Percentiles rank a stretch among this genome's conserved stretches.
Evolutionary conservation across 2,888 invertebrate genomes (phyloP).

Genomic region (Cryptus viduatorius): DNA sequence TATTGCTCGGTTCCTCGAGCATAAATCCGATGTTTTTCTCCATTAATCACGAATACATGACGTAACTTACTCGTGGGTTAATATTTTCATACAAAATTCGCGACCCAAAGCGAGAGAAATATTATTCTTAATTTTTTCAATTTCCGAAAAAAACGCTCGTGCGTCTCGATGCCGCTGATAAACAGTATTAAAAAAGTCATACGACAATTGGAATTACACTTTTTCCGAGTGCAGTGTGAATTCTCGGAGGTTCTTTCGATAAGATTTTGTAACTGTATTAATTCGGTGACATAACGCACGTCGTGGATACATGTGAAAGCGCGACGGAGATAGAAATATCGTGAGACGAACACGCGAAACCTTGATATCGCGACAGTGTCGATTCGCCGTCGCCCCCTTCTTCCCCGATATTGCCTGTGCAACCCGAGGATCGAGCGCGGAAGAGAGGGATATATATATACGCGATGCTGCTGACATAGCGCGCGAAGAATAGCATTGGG

Average conservation of each 20-base stretch:
- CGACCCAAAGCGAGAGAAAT: too few species aligned
- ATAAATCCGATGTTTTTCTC: too few species aligned
- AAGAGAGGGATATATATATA: constrained; percentile 27
- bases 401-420: constrained; percentile 47
- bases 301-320: neutral
- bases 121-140: too few species aligned
- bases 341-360: constrained; percentile 42
- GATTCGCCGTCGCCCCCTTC: constrained; percentile 47
- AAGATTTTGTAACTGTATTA: constrained; percentile 44
- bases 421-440: constrained; percentile 52
- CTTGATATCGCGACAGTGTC: constrained; percentile 57
- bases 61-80: too few species aligned
- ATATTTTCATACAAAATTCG: too few species aligned
- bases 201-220: neutral
- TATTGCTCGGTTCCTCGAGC: too few species aligned
- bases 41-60: too few species aligned
- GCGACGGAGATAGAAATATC: neutral
- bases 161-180: neutral
- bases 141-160: too few species aligned
- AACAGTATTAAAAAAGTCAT: neutral
- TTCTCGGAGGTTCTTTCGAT: constrained; percentile 27
- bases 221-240: constrained; percentile 43
- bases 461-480: constrained; percentile 36
- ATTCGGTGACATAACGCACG: constrained; percentile 20
- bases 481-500: constrained; percentile 18